phyloP scores from a whole-genome alignment of 2,797 vertebrate species.

The Pyrocephalus nanus region DNA sequence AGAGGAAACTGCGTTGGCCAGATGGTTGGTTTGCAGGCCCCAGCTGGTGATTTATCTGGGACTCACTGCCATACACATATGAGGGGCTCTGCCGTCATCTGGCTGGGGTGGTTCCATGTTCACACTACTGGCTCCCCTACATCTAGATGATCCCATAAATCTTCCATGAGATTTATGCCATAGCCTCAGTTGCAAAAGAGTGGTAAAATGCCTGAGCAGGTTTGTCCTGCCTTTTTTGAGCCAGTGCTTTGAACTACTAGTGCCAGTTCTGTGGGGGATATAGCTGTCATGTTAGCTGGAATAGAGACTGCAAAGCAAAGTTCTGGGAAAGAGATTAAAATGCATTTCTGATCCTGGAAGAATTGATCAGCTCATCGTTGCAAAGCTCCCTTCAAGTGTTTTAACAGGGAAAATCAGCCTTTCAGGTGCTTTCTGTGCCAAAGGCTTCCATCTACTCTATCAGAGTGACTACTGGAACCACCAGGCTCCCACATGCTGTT shows the following conservation, averaged over 20 bases:
- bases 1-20: constrained; percentile 55
- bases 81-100: constrained; percentile 3
- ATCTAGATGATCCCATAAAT: constrained; percentile 74
- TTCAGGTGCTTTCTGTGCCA: constrained; percentile 58
- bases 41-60: constrained; percentile 64
- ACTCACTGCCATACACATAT: constrained; percentile 29
- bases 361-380: constrained; percentile 54
- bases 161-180: constrained; percentile 40
- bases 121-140: constrained; percentile 10
- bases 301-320: constrained; percentile 63
- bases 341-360: constrained; percentile 55
- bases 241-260: constrained; percentile 31
- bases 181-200: constrained; percentile 32
- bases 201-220: constrained; percentile 26
- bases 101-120: background rate
- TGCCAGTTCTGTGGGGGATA: constrained; percentile 12
- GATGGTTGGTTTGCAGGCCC: constrained; percentile 72
- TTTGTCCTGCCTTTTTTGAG: constrained; percentile 42
- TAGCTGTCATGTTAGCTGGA: constrained; percentile 37
- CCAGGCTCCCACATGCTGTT: background rate
- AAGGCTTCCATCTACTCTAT: constrained; percentile 55
- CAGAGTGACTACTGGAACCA: constrained; percentile 26
- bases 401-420: constrained; percentile 40
- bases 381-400: constrained; percentile 51
- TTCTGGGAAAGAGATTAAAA: constrained; percentile 58